These are phyloP conservation scores for Typhlichthys eigenmanni DNA, from an alignment of 2,797 vertebrate species.

Conservation along the genomic window DNA sequence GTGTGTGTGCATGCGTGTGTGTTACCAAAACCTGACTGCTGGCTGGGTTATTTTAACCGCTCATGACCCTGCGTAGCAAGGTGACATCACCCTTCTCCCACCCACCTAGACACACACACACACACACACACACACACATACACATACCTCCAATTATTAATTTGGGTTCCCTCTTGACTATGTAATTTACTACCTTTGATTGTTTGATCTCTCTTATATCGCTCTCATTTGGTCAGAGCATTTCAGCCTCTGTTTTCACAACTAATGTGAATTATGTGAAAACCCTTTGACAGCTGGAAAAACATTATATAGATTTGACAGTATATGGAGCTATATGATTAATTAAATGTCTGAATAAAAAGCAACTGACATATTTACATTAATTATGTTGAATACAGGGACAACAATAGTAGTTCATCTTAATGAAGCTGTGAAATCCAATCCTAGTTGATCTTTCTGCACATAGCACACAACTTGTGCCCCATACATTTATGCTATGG, in stretches of 20 bases:
- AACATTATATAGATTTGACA: too few species aligned
- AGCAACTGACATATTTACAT: too few species aligned
- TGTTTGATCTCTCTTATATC: conserved; percentile 31
- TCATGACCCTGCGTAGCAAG: conserved; percentile 27
- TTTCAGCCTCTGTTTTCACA: not conserved
- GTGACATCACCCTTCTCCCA: conserved; percentile 36
- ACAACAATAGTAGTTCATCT: too few species aligned
- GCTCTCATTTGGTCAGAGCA: conserved; percentile 35
- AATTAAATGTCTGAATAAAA: too few species aligned
- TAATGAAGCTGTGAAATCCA: too few species aligned
- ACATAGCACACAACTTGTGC: too few species aligned
- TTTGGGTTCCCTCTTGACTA: conserved; percentile 22
- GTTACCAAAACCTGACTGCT: conserved; percentile 26
- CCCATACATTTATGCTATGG: too few species aligned
- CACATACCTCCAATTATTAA: conserved; percentile 40
- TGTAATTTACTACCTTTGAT: conserved; percentile 38
- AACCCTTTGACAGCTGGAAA: too few species aligned
- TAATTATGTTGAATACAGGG: too few species aligned
- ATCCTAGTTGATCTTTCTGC: too few species aligned
- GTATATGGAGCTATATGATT: too few species aligned
- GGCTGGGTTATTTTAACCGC: conserved; percentile 41
- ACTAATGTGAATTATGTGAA: too few species aligned
- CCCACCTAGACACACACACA: conserved; percentile 1
- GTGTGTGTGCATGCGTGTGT: conserved; percentile 17
- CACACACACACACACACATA: conserved; percentile 21